phyloP scores from a whole-genome alignment of 2,888 invertebrate species.

The Cosmopolites sordidus region DNA sequence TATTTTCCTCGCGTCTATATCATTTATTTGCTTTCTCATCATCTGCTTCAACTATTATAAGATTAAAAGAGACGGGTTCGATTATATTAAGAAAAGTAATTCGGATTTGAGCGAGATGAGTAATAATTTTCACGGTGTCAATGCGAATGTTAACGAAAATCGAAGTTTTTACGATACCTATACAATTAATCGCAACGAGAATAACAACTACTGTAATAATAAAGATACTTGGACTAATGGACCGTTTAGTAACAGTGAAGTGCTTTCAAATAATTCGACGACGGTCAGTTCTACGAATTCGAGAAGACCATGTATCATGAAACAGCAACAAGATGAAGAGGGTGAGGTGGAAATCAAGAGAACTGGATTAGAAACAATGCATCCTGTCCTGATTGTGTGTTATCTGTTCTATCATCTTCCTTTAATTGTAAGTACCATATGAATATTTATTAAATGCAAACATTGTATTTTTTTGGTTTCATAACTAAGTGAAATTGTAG shows the following conservation, averaged over 20 bases:
- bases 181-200: slow-evolving; percentile 35
- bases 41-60: slow-evolving; percentile 42
- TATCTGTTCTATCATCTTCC: slow-evolving; percentile 58
- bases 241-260: slow-evolving; percentile 22
- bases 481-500: too few relatives aligned
- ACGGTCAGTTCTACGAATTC: slow-evolving; percentile 56
- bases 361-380: slow-evolving; percentile 49
- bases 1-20: slow-evolving; percentile 50
- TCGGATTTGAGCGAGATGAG: slow-evolving; percentile 47
- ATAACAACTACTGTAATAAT: slow-evolving; percentile 25
- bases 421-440: slow-evolving; percentile 56
- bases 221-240: slow-evolving; percentile 26
- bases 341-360: slow-evolving; percentile 42
- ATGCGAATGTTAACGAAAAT: slow-evolving; percentile 30
- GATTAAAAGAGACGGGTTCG: slow-evolving; percentile 39
- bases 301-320: slow-evolving; percentile 49
- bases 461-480: too few relatives aligned
- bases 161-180: slow-evolving; percentile 41
- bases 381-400: slow-evolving; percentile 54
- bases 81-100: slow-evolving; percentile 46
- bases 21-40: slow-evolving; percentile 48
- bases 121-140: slow-evolving; percentile 30
- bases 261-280: slow-evolving; percentile 50
- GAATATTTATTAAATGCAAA: too few relatives aligned
- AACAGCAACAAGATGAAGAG: slow-evolving; percentile 35